phyloP scores from a whole-genome alignment of 2,113 vertebrate genomes.

The Dicrurus megarhynchus region DNA sequence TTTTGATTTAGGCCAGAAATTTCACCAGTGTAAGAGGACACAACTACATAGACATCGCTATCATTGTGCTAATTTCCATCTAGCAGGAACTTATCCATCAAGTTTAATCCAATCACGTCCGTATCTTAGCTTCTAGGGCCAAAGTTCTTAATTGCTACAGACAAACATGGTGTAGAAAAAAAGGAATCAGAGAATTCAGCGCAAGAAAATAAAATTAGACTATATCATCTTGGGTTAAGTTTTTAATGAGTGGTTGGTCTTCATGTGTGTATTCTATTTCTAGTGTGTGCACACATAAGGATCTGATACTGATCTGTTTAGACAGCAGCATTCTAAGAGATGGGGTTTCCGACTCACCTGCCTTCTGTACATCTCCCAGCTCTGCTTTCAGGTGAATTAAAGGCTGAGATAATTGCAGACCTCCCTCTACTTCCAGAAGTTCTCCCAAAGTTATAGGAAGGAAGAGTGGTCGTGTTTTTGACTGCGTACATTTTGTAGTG shows the following conservation, averaged over 20 bases:
- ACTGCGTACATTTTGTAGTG: neutral
- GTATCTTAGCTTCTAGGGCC: neutral
- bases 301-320: neutral
- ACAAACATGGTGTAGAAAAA: neutral
- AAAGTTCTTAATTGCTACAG: neutral
- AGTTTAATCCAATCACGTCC: neutral
- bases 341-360: neutral
- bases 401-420: neutral
- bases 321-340: neutral
- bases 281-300: neutral
- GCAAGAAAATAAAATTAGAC: neutral
- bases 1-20: neutral
- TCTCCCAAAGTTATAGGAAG: neutral
- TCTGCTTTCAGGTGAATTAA: neutral
- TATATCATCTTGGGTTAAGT: neutral
- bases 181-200: neutral
- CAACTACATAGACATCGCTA: neutral
- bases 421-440: neutral
- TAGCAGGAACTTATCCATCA: neutral
- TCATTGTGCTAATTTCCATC: neutral
- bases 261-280: neutral
- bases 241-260: neutral
- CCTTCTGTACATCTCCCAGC: neutral
- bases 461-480: neutral
- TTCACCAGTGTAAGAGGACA: neutral